Conservation (phyloP, 2,113 vertebrate species). For the Orientallactaga bullata region DNA sequence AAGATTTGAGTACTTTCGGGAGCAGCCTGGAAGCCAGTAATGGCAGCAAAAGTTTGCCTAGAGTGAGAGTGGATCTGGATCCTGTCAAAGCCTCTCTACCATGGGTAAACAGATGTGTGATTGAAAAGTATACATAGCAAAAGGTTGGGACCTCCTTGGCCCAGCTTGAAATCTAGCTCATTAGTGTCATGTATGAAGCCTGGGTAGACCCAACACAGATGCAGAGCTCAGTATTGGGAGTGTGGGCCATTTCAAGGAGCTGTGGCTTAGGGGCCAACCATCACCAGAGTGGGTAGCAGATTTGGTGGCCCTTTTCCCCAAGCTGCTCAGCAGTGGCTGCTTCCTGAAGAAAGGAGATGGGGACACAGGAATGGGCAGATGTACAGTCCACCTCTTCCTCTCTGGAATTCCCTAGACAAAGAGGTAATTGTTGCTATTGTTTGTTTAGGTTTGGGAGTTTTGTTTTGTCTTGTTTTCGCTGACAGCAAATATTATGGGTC, state of each 20-base stretch:
- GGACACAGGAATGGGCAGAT: too few relatives aligned
- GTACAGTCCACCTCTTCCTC: neutral
- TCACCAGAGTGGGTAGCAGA: neutral
- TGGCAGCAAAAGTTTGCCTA: neutral
- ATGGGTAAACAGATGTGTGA: neutral
- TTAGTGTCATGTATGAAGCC: neutral
- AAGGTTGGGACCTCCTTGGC: neutral
- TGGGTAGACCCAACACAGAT: neutral
- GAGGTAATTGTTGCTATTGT: neutral
- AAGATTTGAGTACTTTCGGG: neutral
- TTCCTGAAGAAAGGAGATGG: neutral
- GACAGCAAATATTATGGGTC: constrained; percentile 23
- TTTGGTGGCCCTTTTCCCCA: neutral
- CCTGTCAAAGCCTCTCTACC: too few relatives aligned
- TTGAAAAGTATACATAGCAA: neutral
- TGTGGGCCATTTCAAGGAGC: neutral
- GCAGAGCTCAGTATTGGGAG: neutral
- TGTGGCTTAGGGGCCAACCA: neutral
- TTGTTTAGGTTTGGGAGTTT: neutral
- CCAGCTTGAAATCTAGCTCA: neutral
- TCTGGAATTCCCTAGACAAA: neutral
- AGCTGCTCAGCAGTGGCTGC: neutral
- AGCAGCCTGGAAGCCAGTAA: neutral
- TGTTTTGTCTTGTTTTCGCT: neutral
- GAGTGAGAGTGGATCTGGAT: neutral